Evolutionary conservation across 2,113 vertebrate species (phyloP), one percentile per base, ranked within the genome.

Genomic region (Antechinus flavipes): DNA sequence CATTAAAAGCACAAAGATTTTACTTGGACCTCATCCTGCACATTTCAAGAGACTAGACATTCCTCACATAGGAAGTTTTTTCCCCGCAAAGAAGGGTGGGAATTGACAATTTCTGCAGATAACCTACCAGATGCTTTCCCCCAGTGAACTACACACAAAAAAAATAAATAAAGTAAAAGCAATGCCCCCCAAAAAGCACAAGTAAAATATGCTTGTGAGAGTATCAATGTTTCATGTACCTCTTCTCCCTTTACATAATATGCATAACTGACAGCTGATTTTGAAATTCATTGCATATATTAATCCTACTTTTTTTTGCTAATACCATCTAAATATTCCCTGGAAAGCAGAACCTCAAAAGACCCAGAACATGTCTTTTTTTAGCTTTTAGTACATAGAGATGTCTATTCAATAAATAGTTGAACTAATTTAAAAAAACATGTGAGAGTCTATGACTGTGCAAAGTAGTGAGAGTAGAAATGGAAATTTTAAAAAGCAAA

Each of bases 31-130:
- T 95, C 49, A 61, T n/a, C 30, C 50, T 94, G 42, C 12, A 89
- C 2, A 95, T 96, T 92, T 91, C 55, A 84, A 93, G 30, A 58
- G 26, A 89, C 89, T 96, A 50, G 95, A 96, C 68, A 93, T 10
- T 91, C 96, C 19, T 58, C 49, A 1, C 49, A 14, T 10, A 52
- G 52, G 47, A 25, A 52, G 16, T 42, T 76, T 42, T 76, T 76
- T 76, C 50, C 93, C 52, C 68, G 56, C 54, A 27, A 93, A 84
- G 50, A 54, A 94, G 54, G 93, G 84, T 50, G 92, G 56, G 94
- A 95, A 49, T 49, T 54, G 47, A 68, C 47, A 47, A 90, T 56
- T 97, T 90, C 89, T 93, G 68, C 55, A 91, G 92, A 58, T 22
- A 61, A 49, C 54, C 54, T 50, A 93, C 42, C 54, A 54, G 5